Percentiles rank a stretch among this genome's conserved stretches.
Conservation (phyloP, 2,797 vertebrate species). For the Pogoniulus pusillus region DNA sequence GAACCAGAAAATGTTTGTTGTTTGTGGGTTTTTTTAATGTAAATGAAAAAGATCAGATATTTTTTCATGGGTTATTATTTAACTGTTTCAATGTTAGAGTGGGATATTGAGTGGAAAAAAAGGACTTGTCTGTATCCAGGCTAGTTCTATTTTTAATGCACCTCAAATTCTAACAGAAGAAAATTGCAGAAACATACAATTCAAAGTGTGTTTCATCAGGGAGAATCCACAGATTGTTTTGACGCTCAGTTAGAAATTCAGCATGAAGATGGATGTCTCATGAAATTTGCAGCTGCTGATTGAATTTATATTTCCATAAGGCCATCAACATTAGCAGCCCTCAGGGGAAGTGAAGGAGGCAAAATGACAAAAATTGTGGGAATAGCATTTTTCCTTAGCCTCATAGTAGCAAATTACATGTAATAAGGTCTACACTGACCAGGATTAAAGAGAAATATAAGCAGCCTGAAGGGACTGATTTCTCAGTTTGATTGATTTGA, state of each 20-base stretch:
- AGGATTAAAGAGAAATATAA: constrained; percentile 73
- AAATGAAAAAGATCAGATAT: not conserved
- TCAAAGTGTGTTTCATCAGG: constrained; percentile 85
- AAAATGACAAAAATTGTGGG: constrained; percentile 77
- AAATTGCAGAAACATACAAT: constrained; percentile 87
- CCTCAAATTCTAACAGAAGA: constrained; percentile 81
- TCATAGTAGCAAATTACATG: constrained; percentile 76
- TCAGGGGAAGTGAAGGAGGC: constrained; percentile 68
- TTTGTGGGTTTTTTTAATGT: not conserved
- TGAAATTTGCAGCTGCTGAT: constrained; percentile 95
- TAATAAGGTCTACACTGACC: constrained; percentile 77
- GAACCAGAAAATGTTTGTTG: constrained; percentile 17
- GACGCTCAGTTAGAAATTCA: constrained; percentile 90
- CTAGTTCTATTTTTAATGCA: constrained; percentile 76
- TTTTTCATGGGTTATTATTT: constrained; percentile 43
- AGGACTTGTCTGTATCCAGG: constrained; percentile 58
- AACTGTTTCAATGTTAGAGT: constrained; percentile 54
- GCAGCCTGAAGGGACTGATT: constrained; percentile 69
- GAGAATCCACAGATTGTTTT: constrained; percentile 87
- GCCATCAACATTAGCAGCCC: constrained; percentile 84
- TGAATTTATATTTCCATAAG: constrained; percentile 95
- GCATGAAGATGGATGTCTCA: constrained; percentile 87
- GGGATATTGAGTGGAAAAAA: constrained; percentile 47
- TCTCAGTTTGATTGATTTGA: constrained; percentile 77
- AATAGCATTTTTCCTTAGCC: constrained; percentile 70